Evolutionary conservation across 2,113 vertebrate species (phyloP).

Genomic region (Mormyrus lacerda): DNA sequence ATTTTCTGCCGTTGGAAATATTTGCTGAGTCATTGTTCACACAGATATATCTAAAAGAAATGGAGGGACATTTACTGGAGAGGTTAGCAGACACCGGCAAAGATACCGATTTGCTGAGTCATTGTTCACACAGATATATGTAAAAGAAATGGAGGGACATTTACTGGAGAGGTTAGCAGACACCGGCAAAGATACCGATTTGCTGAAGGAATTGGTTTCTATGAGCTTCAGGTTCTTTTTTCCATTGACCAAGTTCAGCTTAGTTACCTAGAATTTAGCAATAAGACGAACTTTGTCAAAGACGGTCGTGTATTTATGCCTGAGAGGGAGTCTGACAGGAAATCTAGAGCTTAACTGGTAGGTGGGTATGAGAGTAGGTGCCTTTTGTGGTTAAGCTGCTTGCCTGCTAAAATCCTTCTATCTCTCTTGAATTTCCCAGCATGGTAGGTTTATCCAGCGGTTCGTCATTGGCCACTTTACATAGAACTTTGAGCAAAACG

Average conservation of each 20-base stretch:
- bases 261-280: neutral
- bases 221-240: neutral
- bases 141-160: neutral
- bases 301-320: neutral
- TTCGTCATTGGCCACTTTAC: neutral
- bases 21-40: neutral
- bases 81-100: neutral
- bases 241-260: neutral
- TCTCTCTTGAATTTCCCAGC: neutral
- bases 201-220: neutral
- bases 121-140: neutral
- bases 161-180: neutral
- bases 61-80: neutral
- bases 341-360: neutral
- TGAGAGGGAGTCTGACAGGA: neutral
- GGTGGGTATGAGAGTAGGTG: neutral
- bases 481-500: neutral
- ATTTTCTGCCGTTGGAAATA: neutral
- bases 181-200: neutral
- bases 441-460: neutral
- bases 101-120: neutral
- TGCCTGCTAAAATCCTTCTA: neutral
- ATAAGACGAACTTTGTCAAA: neutral
- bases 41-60: neutral
- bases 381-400: neutral